Evolutionary conservation across 2,113 vertebrate genomes (phyloP).

Genomic region (Puma concolor): DNA sequence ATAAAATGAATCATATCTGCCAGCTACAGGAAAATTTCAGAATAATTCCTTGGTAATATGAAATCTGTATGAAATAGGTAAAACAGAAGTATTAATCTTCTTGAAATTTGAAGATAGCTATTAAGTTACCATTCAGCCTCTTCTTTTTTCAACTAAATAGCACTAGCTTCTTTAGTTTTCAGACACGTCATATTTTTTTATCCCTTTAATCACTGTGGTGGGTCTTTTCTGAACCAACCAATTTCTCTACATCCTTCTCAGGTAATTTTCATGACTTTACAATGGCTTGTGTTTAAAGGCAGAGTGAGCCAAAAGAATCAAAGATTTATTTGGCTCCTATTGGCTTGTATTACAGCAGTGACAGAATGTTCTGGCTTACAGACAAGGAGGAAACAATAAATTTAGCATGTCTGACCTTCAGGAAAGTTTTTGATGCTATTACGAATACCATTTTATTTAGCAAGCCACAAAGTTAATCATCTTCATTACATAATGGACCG

Average conservation of each 20-base stretch:
- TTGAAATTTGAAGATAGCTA: constrained; percentile 51
- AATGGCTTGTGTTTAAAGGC: constrained; percentile 64
- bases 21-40: background rate
- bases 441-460: constrained; percentile 45
- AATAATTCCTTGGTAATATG: background rate
- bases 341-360: constrained; percentile 75
- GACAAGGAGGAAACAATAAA: constrained; percentile 76
- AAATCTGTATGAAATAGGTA: constrained; percentile 10
- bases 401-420: constrained; percentile 72
- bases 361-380: constrained; percentile 72
- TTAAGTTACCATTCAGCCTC: constrained; percentile 21
- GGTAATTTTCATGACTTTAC: constrained; percentile 65
- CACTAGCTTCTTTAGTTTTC: constrained; percentile 20
- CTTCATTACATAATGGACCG: constrained; percentile 47
- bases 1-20: constrained; percentile 28
- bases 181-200: constrained; percentile 48
- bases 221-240: constrained; percentile 39
- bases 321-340: constrained; percentile 77
- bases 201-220: constrained; percentile 58
- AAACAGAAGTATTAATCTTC: constrained; percentile 24
- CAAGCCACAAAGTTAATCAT: constrained; percentile 62
- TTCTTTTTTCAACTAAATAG: constrained; percentile 50
- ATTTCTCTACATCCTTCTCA: constrained; percentile 56
- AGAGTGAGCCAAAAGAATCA: constrained; percentile 68
- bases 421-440: constrained; percentile 63